phyloP scores from a whole-genome alignment of 2,113 vertebrate genomes.

The Antechinus stuartii region DNA sequence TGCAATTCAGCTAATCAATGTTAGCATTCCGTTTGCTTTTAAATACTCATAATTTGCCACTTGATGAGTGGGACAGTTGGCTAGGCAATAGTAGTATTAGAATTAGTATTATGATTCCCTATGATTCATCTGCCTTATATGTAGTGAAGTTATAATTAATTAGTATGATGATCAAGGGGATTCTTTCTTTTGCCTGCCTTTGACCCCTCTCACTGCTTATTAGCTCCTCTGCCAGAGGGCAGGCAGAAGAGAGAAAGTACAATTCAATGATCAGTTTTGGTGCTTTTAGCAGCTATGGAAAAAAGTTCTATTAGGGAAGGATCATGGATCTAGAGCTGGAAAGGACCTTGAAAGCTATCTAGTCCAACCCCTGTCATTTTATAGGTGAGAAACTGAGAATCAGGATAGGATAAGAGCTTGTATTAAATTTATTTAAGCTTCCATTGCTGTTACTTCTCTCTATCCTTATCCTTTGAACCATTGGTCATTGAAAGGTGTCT shows the following conservation, averaged over 20 bases:
- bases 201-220: background rate
- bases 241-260: constrained; percentile 30
- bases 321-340: background rate
- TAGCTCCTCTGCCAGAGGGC: constrained; percentile 19
- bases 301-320: background rate
- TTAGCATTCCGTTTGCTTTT: constrained; percentile 15
- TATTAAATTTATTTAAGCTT: background rate
- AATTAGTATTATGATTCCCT: constrained; percentile 39
- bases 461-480: background rate
- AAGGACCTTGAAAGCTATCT: background rate
- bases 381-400: background rate
- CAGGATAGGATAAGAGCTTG: background rate
- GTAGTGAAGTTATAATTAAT: background rate
- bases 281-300: background rate
- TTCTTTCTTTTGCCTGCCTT: constrained; percentile 32
- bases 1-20: constrained; percentile 4
- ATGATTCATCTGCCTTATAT: background rate
- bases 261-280: background rate
- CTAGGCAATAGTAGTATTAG: background rate
- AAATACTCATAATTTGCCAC: constrained; percentile 6
- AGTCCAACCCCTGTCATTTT: background rate
- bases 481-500: background rate
- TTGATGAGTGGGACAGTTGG: constrained; percentile 30
- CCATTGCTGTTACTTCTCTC: background rate
- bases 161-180: constrained; percentile 16